Percentiles rank a stretch among this genome's conserved stretches.
Evolutionary conservation across 2,888 invertebrate genomes (phyloP).

Genomic region (Mesochorus sp.): DNA sequence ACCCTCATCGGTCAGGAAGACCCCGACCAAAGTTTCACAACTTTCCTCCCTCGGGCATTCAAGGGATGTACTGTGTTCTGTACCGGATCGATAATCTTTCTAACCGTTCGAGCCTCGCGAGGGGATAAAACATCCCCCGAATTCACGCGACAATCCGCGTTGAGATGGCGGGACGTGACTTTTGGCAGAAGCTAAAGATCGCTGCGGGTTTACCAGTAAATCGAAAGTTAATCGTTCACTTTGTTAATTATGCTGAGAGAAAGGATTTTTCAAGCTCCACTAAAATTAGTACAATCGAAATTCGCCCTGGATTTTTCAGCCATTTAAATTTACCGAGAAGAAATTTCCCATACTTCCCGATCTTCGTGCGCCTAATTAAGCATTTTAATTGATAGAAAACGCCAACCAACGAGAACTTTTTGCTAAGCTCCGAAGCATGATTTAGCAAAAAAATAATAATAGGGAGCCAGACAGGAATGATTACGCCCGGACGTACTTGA

Average conservation of each 20-base stretch:
- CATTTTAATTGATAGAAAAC: background rate
- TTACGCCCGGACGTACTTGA: slow-evolving; percentile 51
- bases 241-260: no score
- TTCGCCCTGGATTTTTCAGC: no score
- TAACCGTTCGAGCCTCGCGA: slow-evolving; percentile 15
- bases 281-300: no score
- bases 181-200: background rate
- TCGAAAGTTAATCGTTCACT: no score
- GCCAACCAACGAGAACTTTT: background rate
- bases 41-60: slow-evolving; percentile 22
- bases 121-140: slow-evolving; percentile 42
- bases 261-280: no score
- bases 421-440: background rate
- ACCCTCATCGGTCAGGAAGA: slow-evolving; percentile 79
- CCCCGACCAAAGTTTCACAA: slow-evolving; percentile 57
- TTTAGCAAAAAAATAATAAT: slow-evolving; percentile 24
- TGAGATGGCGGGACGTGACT: slow-evolving; percentile 59
- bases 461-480: slow-evolving; percentile 15
- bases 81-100: slow-evolving; percentile 62
- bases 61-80: background rate
- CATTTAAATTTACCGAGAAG: no score
- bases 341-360: no score
- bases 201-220: no score
- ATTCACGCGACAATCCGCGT: slow-evolving; percentile 4
- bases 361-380: background rate